Percentiles rank a stretch among this genome's conserved stretches.
These are phyloP conservation scores for Anhinga rufa DNA, from an alignment of 2,113 vertebrate genomes.

Conservation along the genomic window DNA sequence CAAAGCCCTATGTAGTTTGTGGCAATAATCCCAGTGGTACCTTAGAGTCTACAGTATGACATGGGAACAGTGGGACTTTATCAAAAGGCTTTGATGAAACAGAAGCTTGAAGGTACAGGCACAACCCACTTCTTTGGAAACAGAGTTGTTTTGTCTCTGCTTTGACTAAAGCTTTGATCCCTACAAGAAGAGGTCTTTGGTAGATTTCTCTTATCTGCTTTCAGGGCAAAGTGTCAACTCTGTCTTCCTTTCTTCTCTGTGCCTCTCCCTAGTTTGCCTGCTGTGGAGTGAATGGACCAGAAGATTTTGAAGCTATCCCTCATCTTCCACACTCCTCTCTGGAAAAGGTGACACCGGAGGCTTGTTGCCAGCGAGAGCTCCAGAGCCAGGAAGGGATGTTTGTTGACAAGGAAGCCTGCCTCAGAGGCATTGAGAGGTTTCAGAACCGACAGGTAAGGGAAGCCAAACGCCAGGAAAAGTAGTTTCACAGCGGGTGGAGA, in stretches of 20 bases:
- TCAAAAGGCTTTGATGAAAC: not conserved
- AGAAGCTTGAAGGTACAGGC: not conserved
- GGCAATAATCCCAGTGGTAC: not conserved
- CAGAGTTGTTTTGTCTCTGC: not conserved
- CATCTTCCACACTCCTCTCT: constrained; percentile 65
- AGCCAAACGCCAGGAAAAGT: accelerated
- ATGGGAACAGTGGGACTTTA: not conserved
- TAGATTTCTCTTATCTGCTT: not conserved
- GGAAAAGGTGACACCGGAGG: constrained; percentile 72
- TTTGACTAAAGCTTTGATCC: not conserved
- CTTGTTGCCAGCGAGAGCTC: constrained; percentile 82
- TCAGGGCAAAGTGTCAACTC: not conserved
- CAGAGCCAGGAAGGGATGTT: constrained; percentile 70
- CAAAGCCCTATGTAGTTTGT: not conserved
- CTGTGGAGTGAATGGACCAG: constrained; percentile 87
- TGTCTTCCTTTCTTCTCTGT: not conserved
- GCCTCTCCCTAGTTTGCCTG: constrained; percentile 83
- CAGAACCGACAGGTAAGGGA: constrained; percentile 84
- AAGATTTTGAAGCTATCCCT: constrained; percentile 83
- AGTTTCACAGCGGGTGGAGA: not conserved
- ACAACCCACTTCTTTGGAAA: not conserved
- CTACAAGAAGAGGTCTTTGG: not conserved
- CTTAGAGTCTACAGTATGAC: not conserved
- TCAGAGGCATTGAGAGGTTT: constrained; percentile 71
- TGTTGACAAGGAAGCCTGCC: constrained; percentile 76